Conservation (phyloP, 2,113 vertebrate species). For the Hippocampus barbouri region DNA sequence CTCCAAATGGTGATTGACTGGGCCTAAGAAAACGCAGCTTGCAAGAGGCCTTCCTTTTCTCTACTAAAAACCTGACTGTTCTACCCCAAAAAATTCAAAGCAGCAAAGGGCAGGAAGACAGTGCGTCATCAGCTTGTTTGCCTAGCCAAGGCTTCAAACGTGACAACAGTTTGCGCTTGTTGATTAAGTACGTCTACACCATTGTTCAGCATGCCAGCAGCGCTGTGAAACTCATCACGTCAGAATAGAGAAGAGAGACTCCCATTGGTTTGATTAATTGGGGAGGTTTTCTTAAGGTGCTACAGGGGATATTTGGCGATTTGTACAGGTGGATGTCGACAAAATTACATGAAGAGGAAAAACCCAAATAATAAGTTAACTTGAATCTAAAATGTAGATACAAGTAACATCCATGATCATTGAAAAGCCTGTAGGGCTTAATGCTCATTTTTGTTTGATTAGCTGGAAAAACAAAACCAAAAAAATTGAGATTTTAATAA, state of each 20-base stretch:
- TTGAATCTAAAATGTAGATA: not conserved
- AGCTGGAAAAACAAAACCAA: no score
- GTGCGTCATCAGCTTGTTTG: slow-evolving; percentile 49
- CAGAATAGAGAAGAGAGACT: slow-evolving; percentile 15
- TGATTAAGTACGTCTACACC: slow-evolving; percentile 60
- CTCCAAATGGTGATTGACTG: no score
- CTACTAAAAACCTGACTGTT: no score
- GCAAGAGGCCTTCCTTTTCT: not conserved
- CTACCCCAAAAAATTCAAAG: not conserved
- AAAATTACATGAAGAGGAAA: no score
- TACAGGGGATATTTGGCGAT: not conserved
- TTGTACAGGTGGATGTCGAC: no score
- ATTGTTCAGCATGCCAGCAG: slow-evolving; percentile 47
- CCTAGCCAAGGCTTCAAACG: slow-evolving; percentile 50
- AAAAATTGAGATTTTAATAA: no score
- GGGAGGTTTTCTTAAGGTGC: not conserved
- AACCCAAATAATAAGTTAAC: not conserved
- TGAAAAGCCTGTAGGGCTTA: no score
- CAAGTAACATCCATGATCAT: no score
- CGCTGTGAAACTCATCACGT: slow-evolving; percentile 43
- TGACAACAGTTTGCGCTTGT: slow-evolving; percentile 56
- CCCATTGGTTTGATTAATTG: not conserved
- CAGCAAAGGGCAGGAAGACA: slow-evolving; percentile 7
- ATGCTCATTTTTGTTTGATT: no score
- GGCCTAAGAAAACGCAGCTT: not conserved